phyloP scores from a whole-genome alignment of 2,797 vertebrate genomes.

The Enteromius paludinosus region DNA sequence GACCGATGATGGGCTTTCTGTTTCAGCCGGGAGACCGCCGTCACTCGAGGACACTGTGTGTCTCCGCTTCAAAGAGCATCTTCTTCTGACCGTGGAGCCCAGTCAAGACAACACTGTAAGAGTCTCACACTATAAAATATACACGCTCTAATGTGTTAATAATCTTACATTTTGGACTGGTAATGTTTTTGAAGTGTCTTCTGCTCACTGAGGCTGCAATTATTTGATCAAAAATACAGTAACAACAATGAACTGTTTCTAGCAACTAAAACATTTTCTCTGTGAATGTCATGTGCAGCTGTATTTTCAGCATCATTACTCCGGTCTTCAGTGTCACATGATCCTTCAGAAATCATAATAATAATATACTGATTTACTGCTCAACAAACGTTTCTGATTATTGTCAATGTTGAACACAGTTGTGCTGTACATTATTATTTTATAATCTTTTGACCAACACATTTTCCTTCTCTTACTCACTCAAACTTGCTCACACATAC shows the following conservation, averaged over 20 bases:
- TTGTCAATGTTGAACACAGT: neutral
- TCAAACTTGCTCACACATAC: neutral
- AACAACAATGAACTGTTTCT: no score
- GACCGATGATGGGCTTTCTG: neutral
- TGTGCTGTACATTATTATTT: neutral
- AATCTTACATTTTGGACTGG: no score
- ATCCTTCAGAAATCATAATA: neutral
- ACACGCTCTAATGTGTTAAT: no score
- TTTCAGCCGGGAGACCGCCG: constrained; percentile 80
- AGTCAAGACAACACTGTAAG: constrained; percentile 80
- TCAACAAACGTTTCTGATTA: neutral
- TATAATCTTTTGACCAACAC: neutral
- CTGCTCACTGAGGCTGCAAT: no score
- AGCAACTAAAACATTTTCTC: no score
- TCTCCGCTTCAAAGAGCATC: constrained; percentile 83
- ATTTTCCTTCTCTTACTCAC: no score
- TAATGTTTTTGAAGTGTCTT: no score
- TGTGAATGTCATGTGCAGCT: neutral
- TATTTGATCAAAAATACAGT: no score
- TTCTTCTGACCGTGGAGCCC: constrained; percentile 81
- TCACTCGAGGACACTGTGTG: constrained; percentile 80
- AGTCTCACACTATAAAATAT: constrained; percentile 41
- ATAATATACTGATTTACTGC: neutral
- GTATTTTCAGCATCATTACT: neutral
- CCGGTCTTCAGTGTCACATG: neutral